Evolutionary conservation across 2,888 invertebrate genomes (phyloP), one percentile per base, ranked within the genome.

Genomic region (Eubasilissa splendida): DNA sequence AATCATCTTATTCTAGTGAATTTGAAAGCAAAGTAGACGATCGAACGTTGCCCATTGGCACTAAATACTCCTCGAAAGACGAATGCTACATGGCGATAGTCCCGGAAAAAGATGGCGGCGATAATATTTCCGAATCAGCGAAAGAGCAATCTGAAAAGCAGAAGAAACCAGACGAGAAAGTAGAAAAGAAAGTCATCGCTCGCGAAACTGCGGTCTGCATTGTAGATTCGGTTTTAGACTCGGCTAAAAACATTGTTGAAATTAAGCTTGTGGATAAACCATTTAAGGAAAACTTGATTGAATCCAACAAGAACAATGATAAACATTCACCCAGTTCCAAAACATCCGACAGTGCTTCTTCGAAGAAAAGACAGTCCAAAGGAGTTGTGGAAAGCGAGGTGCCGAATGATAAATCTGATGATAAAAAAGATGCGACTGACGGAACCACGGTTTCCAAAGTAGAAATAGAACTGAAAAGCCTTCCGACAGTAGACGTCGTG

Each of bases 11-110:
- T 53, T 82, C 82, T 4, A 78, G 84, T 56, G 84, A 84, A 71
- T 82, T 84, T 60, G 84, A 84, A 22, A 79, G 81, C 14, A 84
- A 84, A 80, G 65, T 81, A 11, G 84, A 84, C 65, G 84, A 84
- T 53, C 77, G 84, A 60, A 82, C 84, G 2, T 33, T 84, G 42
- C 84, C 84, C 12, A 76, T 82, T 65, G 84, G 84, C 11, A 84
- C 84, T 14, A 84, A 84, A 74, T 84, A 84, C 71, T 82, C 81
- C 9, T 63, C 82, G 8, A 82, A 84, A 42, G 82, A 84, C 22
- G 84, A 84, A 60, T 81, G 80, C 54, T 84, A 84, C 65, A 81
- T 76, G 54, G 81, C 84, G 22, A 80, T 82, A n/a, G 80, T 84
- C 2, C 78, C 81, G 7, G 82, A 83, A 71, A 78, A 82, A 50